A percentile compares a stretch with the other conserved stretches of the same genome.
phyloP scores from a whole-genome alignment of 2,888 invertebrate genomes.

The Amphimallon solstitiale region DNA sequence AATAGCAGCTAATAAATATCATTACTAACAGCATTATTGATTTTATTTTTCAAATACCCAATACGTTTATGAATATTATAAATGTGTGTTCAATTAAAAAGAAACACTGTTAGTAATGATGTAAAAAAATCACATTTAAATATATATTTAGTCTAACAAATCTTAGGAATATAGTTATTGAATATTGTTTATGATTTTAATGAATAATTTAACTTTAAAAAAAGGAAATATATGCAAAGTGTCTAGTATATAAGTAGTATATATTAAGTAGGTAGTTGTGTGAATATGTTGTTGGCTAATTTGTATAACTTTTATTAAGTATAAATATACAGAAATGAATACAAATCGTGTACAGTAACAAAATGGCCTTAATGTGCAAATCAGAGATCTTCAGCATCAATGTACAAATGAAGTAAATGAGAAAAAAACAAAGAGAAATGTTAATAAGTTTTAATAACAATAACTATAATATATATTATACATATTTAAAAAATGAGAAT shows the following conservation, averaged over 20 bases:
- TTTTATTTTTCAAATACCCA: too few species aligned
- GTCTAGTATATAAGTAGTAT: slow-evolving; percentile 22
- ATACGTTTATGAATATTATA: too few species aligned
- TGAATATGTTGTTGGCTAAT: slow-evolving; percentile 33
- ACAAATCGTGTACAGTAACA: slow-evolving; percentile 17
- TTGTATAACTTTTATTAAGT: slow-evolving; percentile 33
- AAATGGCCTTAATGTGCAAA: slow-evolving; percentile 50
- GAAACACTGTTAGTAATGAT: background rate
- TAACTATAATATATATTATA: slow-evolving; percentile 37
- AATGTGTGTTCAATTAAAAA: too few species aligned
- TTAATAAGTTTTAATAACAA: slow-evolving; percentile 20
- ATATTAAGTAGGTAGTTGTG: slow-evolving; percentile 13
- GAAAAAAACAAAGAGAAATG: slow-evolving; percentile 11
- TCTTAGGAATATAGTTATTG: background rate
- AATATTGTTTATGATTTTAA: slow-evolving; percentile 1
- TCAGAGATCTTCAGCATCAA: slow-evolving; percentile 45
- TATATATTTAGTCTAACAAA: background rate
- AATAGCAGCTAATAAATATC: background rate
- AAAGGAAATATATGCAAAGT: background rate
- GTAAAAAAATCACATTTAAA: too few species aligned
- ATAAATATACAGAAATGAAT: background rate
- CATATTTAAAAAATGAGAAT: slow-evolving; percentile 34
- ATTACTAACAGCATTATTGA: too few species aligned
- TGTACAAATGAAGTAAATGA: slow-evolving; percentile 42
- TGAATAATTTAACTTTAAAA: background rate